Evolutionary conservation across 37 sponge, comb jelly and placozoan genomes (phyloP).

Genomic region (Ianthella basta): DNA sequence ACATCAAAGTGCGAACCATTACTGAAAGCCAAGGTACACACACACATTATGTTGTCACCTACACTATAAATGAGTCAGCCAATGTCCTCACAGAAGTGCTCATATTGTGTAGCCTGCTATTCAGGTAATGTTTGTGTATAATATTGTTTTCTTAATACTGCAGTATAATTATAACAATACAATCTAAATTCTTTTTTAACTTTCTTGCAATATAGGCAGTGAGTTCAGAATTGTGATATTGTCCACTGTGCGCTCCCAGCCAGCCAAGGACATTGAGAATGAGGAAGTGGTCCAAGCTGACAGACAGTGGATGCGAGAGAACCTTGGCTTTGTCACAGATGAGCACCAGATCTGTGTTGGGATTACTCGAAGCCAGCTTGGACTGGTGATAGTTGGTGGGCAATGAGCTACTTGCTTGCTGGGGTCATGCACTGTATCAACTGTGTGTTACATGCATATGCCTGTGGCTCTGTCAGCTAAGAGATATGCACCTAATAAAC

Average conservation of each 20-base stretch:
- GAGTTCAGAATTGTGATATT: conserved; percentile 57
- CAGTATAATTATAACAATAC: background rate
- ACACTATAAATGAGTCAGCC: background rate
- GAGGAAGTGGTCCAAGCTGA: conserved; percentile 37
- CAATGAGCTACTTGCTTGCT: too few species aligned
- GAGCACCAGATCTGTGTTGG: conserved; percentile 63
- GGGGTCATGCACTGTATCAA: too few species aligned
- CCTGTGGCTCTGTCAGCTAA: too few species aligned
- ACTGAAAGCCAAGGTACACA: conserved; percentile 68
- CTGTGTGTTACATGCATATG: too few species aligned
- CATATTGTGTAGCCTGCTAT: too few species aligned
- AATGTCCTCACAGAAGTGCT: background rate
- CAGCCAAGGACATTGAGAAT: background rate
- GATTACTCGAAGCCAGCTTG: conserved; percentile 52
- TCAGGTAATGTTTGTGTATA: too few species aligned
- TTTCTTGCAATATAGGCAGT: conserved; percentile 39
- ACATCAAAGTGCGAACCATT: conserved; percentile 44
- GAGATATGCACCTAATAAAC: too few species aligned
- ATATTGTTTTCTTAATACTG: background rate
- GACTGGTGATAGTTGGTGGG: conserved; percentile 63
- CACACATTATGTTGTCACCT: background rate
- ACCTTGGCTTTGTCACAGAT: conserved; percentile 60
- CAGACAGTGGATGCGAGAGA: conserved; percentile 41
- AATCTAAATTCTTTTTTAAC: too few species aligned
- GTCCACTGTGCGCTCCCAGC: conserved; percentile 53